These are phyloP conservation scores for Panonychus citri DNA, from an alignment of 1,140 invertebrate species.

Conservation along the genomic window DNA sequence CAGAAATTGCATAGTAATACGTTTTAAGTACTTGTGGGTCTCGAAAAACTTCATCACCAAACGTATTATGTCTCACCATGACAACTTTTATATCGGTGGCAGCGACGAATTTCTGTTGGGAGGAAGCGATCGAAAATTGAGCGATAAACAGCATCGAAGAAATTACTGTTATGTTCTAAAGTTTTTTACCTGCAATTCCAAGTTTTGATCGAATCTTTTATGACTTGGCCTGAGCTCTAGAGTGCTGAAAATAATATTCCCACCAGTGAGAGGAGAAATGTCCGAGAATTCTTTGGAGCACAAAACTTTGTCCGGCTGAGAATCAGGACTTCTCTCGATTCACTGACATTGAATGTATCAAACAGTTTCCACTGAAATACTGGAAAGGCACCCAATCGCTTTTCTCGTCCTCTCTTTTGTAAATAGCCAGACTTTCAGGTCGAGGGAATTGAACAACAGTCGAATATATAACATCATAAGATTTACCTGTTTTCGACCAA, in stretches of 20 bases:
- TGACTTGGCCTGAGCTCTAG: slow-evolving; percentile 79
- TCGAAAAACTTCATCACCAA: slow-evolving; percentile 90
- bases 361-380: slow-evolving; percentile 78
- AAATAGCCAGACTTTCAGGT: slow-evolving; percentile 92
- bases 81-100: slow-evolving; percentile 77
- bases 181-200: slow-evolving; percentile 50
- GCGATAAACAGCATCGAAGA: not conserved
- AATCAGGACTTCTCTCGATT: slow-evolving; percentile 36
- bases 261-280: slow-evolving; percentile 82
- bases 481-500: slow-evolving; percentile 42
- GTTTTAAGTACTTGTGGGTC: slow-evolving; percentile 74
- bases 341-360: slow-evolving; percentile 65
- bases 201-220: slow-evolving; percentile 64
- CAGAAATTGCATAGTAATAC: slow-evolving; percentile 94
- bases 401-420: slow-evolving; percentile 50
- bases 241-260: slow-evolving; percentile 84
- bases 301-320: slow-evolving; percentile 60
- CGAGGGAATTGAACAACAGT: slow-evolving; percentile 78
- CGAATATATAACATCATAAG: slow-evolving; percentile 92
- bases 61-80: slow-evolving; percentile 77
- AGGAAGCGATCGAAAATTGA: no score
- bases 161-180: not conserved
- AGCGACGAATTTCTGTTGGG: slow-evolving; percentile 57
- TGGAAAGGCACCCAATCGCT: slow-evolving; percentile 82
- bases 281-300: slow-evolving; percentile 92